These are phyloP conservation scores for Thereva unica DNA, from an alignment of 2,888 invertebrate genomes.

Conservation along the genomic window DNA sequence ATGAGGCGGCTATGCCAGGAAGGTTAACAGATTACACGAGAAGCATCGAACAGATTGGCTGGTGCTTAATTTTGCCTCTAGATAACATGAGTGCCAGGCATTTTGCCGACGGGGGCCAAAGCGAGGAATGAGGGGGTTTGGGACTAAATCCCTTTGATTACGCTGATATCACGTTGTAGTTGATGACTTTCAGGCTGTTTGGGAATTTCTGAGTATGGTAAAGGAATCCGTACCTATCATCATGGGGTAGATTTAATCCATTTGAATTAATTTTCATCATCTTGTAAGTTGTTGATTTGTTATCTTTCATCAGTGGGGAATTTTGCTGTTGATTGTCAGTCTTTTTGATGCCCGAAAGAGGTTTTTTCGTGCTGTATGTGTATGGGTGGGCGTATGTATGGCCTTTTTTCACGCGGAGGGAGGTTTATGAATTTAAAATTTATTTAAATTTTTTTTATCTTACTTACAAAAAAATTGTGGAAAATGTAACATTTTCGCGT, in stretches of 20 bases:
- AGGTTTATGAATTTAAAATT: background rate
- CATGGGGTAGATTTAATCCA: slow-evolving; percentile 4
- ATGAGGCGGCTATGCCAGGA: background rate
- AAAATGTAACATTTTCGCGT: too few species aligned
- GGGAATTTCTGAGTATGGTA: background rate
- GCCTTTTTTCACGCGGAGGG: background rate
- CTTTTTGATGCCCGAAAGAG: too few species aligned
- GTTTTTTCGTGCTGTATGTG: background rate
- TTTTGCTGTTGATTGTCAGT: background rate
- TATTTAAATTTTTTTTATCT: background rate
- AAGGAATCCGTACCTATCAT: too few species aligned
- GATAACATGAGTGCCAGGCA: slow-evolving; percentile 15
- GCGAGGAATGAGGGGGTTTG: background rate
- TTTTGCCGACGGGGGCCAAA: too few species aligned
- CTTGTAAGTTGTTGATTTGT: slow-evolving; percentile 27
- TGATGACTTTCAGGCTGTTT: slow-evolving; percentile 15
- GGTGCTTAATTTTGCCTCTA: slow-evolving; percentile 24
- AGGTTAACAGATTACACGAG: slow-evolving; percentile 29
- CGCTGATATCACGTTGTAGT: slow-evolving; percentile 26
- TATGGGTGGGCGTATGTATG: background rate
- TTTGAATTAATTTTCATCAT: slow-evolving; percentile 26
- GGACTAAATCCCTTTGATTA: slow-evolving; percentile 28
- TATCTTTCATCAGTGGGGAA: slow-evolving; percentile 19
- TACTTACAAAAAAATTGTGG: slow-evolving; percentile 6
- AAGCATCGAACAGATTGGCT: slow-evolving; percentile 33